Conservation (phyloP, 2,888 invertebrate genomes). For the Taenaris catops region DNA sequence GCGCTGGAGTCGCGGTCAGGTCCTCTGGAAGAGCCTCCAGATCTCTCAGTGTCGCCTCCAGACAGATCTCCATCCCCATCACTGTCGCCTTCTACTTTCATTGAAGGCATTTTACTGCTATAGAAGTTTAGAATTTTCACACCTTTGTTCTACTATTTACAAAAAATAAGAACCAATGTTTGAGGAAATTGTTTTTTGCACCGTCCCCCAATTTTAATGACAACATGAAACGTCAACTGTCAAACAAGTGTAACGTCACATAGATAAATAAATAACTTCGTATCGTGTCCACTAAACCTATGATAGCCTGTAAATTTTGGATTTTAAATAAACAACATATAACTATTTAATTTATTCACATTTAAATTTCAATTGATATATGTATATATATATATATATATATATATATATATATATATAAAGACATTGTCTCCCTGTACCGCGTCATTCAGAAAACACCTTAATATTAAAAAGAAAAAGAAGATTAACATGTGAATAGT, state of each 20-base stretch:
- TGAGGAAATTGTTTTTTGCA: not conserved
- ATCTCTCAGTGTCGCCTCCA: conserved; percentile 84
- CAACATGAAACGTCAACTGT: conserved; percentile 21
- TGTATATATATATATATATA: too few relatives aligned
- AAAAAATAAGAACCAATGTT: not conserved
- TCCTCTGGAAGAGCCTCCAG: conserved; percentile 83
- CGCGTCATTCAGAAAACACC: too few relatives aligned
- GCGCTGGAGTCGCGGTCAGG: conserved; percentile 86
- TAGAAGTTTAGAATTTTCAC: conserved; percentile 4
- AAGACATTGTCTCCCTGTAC: too few relatives aligned
- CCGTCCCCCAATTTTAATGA: conserved; percentile 23
- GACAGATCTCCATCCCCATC: conserved; percentile 83
- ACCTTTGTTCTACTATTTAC: not conserved
- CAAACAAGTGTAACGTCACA: not conserved
- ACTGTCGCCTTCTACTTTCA: conserved; percentile 83
- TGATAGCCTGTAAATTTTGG: too few relatives aligned
- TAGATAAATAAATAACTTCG: not conserved
- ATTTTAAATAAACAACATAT: too few relatives aligned
- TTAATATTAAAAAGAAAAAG: too few relatives aligned
- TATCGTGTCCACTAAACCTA: too few relatives aligned
- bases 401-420: too few relatives aligned
- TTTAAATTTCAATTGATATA: too few relatives aligned
- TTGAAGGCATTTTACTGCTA: conserved; percentile 78
- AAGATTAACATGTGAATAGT: too few relatives aligned
- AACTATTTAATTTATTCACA: too few relatives aligned